Evolutionary conservation across 2,888 invertebrate genomes (phyloP), one percentile per base, ranked within the genome.

Genomic region (Agonopterix heracliana): DNA sequence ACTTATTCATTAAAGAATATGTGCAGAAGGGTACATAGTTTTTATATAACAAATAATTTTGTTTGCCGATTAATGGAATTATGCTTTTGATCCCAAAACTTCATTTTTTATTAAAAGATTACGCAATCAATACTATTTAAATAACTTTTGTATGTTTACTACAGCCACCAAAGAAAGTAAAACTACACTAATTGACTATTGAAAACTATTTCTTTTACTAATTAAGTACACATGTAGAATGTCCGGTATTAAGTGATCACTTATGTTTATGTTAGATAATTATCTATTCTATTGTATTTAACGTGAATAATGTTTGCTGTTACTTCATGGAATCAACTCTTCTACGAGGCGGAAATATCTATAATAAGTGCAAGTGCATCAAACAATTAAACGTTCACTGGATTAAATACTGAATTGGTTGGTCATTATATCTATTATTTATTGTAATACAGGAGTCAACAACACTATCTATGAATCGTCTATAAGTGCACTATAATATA

Each of bases 1-100:
- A 26, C 5, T 5, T 7, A 26, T 26, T 26, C n/a, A 14, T 14
- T 5, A 26, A 26, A 26, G 14, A 36, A 46, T 12, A 34, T 46
- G 34, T 14, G 34, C 34, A 10, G 26, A 48, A n/a, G 11, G 2
- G 10, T 42, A 13, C 17, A 46, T 9, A 35, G 41, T 41, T n/a
- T 34, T 46, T 47, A 58, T 34, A 47, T 47, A 58, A 60, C 57
- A 46, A 60, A 61, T 53, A 64, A 65, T 76, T 78, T 79, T 56
- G 66, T 60, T 63, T 56, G 60, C 74, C 70, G 64, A 79, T 63
- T 50, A 50, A 47, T 64, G 64, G 61, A 60, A 63, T 60, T 53
- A 60, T 57, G 69, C 66, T 80, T 81, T 81, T 81, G 86, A 85
- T 85, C 85, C 83, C 85, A 85, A 85, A 80, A 72, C 60, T 48